Evolutionary conservation across 2,888 invertebrate genomes (phyloP).

Genomic region (Drosophila recens): DNA sequence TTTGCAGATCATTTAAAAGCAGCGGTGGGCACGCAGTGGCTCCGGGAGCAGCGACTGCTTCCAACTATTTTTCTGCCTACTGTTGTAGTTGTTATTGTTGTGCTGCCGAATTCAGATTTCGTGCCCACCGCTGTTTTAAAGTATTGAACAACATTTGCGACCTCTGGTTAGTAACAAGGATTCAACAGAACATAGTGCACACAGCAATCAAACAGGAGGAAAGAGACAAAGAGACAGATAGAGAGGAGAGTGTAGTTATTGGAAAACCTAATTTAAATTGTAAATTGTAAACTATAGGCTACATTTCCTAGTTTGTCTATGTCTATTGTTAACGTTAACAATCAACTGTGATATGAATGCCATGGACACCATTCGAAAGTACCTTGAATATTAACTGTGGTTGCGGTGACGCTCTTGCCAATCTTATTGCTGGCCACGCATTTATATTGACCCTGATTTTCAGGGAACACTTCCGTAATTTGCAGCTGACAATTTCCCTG

Average conservation of each 20-base stretch:
- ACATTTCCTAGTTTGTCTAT: conserved; percentile 30
- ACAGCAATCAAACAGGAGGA: conserved; percentile 35
- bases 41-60: no score
- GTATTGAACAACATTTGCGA: neutral
- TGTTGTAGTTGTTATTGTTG: no score
- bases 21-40: no score
- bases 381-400: conserved; percentile 94
- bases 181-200: conserved; percentile 33
- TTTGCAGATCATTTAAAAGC: neutral
- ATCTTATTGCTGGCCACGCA: conserved; percentile 93
- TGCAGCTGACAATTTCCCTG: conserved; percentile 92
- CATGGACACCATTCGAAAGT: conserved; percentile 75
- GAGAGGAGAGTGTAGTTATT: conserved; percentile 55
- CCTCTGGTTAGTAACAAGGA: conserved; percentile 49
- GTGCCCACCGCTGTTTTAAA: neutral
- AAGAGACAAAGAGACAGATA: conserved; percentile 14
- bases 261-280: conserved; percentile 55
- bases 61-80: no score
- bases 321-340: conserved; percentile 56
- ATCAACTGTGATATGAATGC: conserved; percentile 46
- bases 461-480: conserved; percentile 95
- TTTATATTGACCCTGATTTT: conserved; percentile 94
- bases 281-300: conserved; percentile 42
- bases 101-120: no score
- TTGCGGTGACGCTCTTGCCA: conserved; percentile 92